These are phyloP conservation scores for Xylota sylvarum DNA, from an alignment of 2,888 invertebrate species.

Conservation along the genomic window DNA sequence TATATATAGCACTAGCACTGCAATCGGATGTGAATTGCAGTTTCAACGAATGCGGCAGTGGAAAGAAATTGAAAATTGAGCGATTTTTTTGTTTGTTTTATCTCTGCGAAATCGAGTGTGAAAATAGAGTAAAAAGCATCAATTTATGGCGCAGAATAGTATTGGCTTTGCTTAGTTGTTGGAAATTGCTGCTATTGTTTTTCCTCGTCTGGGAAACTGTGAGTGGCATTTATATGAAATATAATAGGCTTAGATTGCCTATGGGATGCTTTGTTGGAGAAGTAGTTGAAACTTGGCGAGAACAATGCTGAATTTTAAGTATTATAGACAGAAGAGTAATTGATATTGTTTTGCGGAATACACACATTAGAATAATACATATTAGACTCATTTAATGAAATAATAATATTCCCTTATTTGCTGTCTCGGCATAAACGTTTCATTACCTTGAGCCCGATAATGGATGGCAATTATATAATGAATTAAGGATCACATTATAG, in stretches of 20 bases:
- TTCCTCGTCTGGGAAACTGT: slow-evolving; percentile 20
- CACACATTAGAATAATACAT: not conserved
- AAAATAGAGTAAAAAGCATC: slow-evolving; percentile 67
- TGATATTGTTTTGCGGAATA: not conserved
- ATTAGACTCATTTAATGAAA: not conserved
- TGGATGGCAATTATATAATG: no score
- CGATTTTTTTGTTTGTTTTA: slow-evolving; percentile 50
- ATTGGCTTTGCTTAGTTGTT: slow-evolving; percentile 52
- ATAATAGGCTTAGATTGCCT: slow-evolving; percentile 52
- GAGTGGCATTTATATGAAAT: slow-evolving; percentile 44
- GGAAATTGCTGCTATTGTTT: slow-evolving; percentile 38
- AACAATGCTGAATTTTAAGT: not conserved
- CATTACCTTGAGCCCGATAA: no score
- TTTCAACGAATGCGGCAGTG: slow-evolving; percentile 44
- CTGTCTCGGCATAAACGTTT: no score
- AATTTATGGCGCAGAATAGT: slow-evolving; percentile 58
- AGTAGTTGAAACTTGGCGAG: not conserved
- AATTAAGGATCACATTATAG: no score
- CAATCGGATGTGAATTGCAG: slow-evolving; percentile 43
- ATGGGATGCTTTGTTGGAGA: slow-evolving; percentile 11
- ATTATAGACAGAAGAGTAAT: not conserved
- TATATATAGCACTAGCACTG: slow-evolving; percentile 18
- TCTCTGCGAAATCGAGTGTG: slow-evolving; percentile 67
- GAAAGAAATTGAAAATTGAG: slow-evolving; percentile 45
- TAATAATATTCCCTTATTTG: no score